phyloP scores from a whole-genome alignment of 2,797 vertebrate genomes.

The Mormyrus proboscirostris region DNA sequence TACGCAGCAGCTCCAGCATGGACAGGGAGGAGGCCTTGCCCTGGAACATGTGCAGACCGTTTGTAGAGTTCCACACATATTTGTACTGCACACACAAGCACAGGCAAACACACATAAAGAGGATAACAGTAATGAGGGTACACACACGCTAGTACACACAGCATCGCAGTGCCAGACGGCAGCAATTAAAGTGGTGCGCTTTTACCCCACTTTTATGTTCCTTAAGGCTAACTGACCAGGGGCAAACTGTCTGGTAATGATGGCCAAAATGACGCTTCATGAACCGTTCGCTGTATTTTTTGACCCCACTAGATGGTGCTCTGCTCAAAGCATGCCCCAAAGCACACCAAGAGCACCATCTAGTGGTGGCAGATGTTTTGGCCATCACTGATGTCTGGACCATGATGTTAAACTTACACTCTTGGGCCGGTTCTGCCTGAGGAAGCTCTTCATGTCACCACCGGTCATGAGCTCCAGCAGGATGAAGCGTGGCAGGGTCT shows the following conservation, averaged over 20 bases:
- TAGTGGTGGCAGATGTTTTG: not conserved
- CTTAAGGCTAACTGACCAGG: not conserved
- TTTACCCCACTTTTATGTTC: not conserved
- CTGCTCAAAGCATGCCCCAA: not conserved
- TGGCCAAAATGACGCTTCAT: not conserved
- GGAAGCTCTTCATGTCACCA: conserved; percentile 89
- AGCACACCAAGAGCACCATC: not conserved
- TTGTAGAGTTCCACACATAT: conserved; percentile 21
- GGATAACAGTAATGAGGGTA: not conserved
- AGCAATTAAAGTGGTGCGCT: not conserved
- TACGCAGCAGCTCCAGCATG: conserved; percentile 79
- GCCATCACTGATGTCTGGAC: not conserved
- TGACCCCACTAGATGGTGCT: not conserved
- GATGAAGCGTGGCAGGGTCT: conserved; percentile 79
- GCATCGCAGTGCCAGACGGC: not conserved
- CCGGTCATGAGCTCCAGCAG: conserved; percentile 90
- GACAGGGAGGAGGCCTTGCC: conserved; percentile 67
- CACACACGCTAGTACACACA: not conserved
- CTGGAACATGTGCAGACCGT: conserved; percentile 48
- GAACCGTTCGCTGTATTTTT: not conserved
- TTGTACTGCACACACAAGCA: not conserved
- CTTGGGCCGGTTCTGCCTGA: conserved; percentile 77
- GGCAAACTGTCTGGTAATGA: not conserved
- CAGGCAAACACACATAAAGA: not conserved
- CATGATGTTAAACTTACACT: conserved; percentile 55